phyloP scores from a whole-genome alignment of 2,113 vertebrate genomes.

The Hemiscyllium ocellatum region DNA sequence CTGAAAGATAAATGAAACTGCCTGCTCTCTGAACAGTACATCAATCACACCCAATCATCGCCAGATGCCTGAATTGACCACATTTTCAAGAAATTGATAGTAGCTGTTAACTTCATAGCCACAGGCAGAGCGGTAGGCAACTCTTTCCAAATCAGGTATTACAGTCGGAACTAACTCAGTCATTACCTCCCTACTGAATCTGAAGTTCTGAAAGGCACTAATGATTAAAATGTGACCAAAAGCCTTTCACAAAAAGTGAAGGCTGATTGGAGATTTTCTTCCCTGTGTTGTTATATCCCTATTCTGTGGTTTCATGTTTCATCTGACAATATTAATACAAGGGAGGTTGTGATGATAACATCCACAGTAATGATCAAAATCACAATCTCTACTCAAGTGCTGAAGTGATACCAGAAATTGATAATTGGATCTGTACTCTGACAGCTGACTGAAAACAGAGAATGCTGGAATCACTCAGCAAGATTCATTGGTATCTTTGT shows the following conservation, averaged over 20 bases:
- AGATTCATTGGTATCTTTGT: background rate
- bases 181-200: background rate
- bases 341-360: background rate
- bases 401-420: background rate
- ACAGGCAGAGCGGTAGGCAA: background rate
- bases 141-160: background rate
- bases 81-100: background rate
- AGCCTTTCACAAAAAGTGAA: background rate
- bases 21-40: constrained; percentile 3
- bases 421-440: background rate
- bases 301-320: background rate
- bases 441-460: background rate
- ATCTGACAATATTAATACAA: background rate
- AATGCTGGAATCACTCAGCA: background rate
- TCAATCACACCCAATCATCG: constrained; percentile 14
- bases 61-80: background rate
- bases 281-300: background rate
- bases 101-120: constrained; percentile 15
- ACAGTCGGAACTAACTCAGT: background rate
- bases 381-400: background rate
- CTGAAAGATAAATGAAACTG: constrained; percentile 19
- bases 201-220: background rate
- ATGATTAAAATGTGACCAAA: background rate
- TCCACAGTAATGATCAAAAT: background rate
- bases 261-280: background rate